A percentile compares a stretch with the other conserved stretches of the same genome.
phyloP scores from a whole-genome alignment of 2,113 vertebrate species.

The Mesitornis unicolor region DNA sequence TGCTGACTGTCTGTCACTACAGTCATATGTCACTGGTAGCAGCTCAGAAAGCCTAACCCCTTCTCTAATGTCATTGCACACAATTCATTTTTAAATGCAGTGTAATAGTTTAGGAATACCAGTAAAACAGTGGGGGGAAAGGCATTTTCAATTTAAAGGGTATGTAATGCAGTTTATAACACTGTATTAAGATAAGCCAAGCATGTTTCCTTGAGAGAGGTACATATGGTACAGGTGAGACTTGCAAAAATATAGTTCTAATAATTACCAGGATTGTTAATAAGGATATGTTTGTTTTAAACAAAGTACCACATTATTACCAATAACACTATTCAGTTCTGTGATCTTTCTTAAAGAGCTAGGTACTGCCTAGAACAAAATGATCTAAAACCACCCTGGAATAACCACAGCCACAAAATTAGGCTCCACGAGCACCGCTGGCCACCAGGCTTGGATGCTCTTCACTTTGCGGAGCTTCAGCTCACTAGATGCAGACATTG shows the following conservation, averaged over 20 bases:
- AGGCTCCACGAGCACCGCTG: neutral
- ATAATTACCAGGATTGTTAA: neutral
- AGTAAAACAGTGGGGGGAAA: constrained; percentile 55
- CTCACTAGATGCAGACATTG: fast-evolving
- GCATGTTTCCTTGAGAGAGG: neutral
- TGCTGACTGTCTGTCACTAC: constrained; percentile 73
- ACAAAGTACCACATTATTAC: neutral
- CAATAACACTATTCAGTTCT: neutral
- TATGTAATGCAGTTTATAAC: constrained; percentile 35
- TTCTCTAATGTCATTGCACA: constrained; percentile 73
- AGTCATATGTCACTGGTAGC: constrained; percentile 75
- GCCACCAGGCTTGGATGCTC: neutral
- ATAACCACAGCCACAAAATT: neutral
- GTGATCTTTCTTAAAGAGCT: neutral
- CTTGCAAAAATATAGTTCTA: neutral
- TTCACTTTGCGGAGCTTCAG: neutral
- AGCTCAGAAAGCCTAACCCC: constrained; percentile 73
- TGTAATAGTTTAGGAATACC: constrained; percentile 63
- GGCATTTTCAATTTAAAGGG: constrained; percentile 57
- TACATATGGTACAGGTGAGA: neutral
- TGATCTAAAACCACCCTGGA: neutral
- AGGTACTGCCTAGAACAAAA: neutral
- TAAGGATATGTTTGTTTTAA: neutral
- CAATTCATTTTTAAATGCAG: constrained; percentile 73
- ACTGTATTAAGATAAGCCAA: neutral